Conservation (phyloP, 2,797 vertebrate genomes). For the Cirrhinus mrigala region DNA sequence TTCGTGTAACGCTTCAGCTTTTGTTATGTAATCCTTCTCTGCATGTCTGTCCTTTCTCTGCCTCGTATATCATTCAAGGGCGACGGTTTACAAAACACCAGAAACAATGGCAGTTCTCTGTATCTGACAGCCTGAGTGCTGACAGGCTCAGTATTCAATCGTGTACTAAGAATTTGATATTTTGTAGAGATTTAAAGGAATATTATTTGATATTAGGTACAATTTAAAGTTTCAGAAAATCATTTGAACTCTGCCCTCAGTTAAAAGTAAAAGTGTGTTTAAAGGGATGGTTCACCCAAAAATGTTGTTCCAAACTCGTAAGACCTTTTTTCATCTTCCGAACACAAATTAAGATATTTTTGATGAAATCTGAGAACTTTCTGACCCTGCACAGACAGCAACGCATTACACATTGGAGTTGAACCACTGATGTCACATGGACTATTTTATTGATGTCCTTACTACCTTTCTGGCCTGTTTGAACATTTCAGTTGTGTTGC, state of each 20-base stretch:
- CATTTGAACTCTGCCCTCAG: too few relatives aligned
- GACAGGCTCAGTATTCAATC: background rate
- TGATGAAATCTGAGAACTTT: too few relatives aligned
- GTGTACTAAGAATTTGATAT: background rate
- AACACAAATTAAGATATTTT: too few relatives aligned
- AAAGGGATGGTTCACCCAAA: too few relatives aligned
- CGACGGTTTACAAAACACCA: slow-evolving; percentile 27
- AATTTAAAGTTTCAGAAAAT: background rate
- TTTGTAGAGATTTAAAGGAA: background rate
- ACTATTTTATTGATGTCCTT: too few relatives aligned
- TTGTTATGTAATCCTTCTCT: slow-evolving; percentile 38
- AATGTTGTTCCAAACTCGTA: background rate
- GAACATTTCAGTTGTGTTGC: too few relatives aligned
- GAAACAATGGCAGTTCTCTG: background rate
- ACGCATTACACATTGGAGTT: too few relatives aligned
- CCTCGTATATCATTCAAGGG: slow-evolving; percentile 23
- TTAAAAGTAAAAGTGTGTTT: background rate
- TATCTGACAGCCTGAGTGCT: background rate
- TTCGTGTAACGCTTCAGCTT: slow-evolving; percentile 26
- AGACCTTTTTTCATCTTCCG: too few relatives aligned
- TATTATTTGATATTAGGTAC: background rate
- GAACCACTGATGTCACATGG: too few relatives aligned
- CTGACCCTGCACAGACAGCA: too few relatives aligned
- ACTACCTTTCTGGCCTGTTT: too few relatives aligned
- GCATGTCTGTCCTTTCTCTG: slow-evolving; percentile 31